Evolutionary conservation across 1,140 invertebrate species (phyloP).

Genomic region (Caenorhabditis tropicalis): DNA sequence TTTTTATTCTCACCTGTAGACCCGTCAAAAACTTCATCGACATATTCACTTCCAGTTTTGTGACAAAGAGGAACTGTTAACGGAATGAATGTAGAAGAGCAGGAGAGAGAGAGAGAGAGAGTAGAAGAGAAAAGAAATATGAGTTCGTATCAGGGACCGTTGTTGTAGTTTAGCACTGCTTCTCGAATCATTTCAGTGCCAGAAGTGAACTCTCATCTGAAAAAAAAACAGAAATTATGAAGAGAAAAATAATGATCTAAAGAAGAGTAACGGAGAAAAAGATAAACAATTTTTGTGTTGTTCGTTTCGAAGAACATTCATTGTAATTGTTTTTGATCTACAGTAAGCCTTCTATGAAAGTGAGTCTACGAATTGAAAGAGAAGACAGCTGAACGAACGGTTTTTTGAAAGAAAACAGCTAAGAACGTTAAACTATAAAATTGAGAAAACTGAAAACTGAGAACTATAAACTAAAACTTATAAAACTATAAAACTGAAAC

Average conservation of each 20-base stretch:
- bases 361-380: too few relatives aligned
- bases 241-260: background rate
- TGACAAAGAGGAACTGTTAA: background rate
- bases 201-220: conserved; percentile 41
- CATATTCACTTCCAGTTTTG: conserved; percentile 49
- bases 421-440: too few relatives aligned
- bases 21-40: conserved; percentile 55
- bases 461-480: too few relatives aligned
- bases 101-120: background rate
- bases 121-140: background rate
- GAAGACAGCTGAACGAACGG: too few relatives aligned
- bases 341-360: too few relatives aligned
- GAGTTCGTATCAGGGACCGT: conserved; percentile 18
- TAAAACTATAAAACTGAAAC: too few relatives aligned
- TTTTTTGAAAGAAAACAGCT: too few relatives aligned
- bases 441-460: too few relatives aligned
- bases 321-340: too few relatives aligned
- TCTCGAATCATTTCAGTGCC: conserved; percentile 25
- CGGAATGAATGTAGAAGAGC: conserved; percentile 6
- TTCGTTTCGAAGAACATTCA: too few relatives aligned
- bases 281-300: too few relatives aligned
- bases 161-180: conserved; percentile 2
- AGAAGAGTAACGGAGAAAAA: too few relatives aligned
- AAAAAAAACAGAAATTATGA: background rate
- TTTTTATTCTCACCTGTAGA: conserved; percentile 45